A percentile compares a stretch with the other conserved stretches of the same genome.
Conservation (phyloP, 2,888 invertebrate genomes). For the Hirudinaria manillensis region DNA sequence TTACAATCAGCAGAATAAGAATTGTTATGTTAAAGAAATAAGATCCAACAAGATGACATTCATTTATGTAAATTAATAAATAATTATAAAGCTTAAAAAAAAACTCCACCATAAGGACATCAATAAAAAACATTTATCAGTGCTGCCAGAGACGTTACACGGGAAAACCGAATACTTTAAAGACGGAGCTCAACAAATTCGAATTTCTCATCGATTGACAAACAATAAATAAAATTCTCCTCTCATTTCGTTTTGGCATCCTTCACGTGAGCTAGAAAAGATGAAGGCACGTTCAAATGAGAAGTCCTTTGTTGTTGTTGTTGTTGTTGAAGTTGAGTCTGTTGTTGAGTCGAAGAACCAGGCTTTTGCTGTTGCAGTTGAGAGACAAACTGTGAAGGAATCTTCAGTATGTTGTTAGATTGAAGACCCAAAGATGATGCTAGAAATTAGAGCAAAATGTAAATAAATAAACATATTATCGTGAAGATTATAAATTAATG, state of each 20-base stretch:
- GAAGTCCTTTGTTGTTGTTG: constrained; percentile 16
- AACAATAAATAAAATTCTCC: not conserved
- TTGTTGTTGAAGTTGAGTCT: constrained; percentile 1
- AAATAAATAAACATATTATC: not conserved
- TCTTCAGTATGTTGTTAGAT: not conserved
- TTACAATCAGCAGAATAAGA: no score
- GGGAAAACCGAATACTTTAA: no score
- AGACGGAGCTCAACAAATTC: not conserved
- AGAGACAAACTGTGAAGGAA: constrained; percentile 15
- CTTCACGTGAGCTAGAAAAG: not conserved
- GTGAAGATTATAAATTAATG: not conserved
- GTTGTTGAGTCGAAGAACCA: not conserved
- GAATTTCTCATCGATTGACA: not conserved
- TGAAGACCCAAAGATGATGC: not conserved
- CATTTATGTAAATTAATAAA: no score
- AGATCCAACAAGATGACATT: no score
- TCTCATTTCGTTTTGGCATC: not conserved
- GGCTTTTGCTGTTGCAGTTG: not conserved
- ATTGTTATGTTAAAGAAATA: no score
- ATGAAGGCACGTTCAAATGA: constrained; percentile 3
- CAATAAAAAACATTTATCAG: no score
- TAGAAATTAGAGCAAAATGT: not conserved
- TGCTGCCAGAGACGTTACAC: no score
- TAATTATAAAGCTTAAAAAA: no score
- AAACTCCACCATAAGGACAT: no score